Conservation (phyloP, 2,797 vertebrate genomes). For the Sandelia bainsii region DNA sequence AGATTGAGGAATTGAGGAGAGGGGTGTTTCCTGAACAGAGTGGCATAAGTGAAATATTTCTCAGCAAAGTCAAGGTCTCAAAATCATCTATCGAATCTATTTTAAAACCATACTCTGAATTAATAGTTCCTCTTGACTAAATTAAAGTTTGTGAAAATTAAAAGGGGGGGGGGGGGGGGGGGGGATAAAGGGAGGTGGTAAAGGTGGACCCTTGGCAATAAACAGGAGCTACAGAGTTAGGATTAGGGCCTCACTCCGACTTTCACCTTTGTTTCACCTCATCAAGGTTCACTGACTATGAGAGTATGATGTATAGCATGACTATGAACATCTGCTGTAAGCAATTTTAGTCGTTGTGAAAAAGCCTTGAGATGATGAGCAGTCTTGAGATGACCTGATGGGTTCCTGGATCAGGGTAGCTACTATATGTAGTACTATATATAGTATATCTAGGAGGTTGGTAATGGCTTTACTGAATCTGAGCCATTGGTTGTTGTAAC, state of each 20-base stretch:
- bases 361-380: constrained; percentile 7
- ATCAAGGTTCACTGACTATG: constrained; percentile 18
- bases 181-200: constrained; percentile 62
- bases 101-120: constrained; percentile 63
- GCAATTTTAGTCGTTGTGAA: background rate
- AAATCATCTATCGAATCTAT: constrained; percentile 44
- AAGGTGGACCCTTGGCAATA: constrained; percentile 50
- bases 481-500: constrained; percentile 1
- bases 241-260: constrained; percentile 31
- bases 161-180: constrained; percentile 58
- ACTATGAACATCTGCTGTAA: constrained; percentile 9
- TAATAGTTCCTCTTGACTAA: constrained; percentile 68
- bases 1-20: constrained; percentile 29
- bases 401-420: background rate
- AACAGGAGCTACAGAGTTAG: constrained; percentile 41
- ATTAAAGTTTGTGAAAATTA: constrained; percentile 73
- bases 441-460: constrained; percentile 1
- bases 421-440: too few species aligned
- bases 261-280: constrained; percentile 43
- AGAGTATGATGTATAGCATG: too few species aligned
- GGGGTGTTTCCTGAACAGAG: constrained; percentile 6
- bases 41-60: constrained; percentile 28
- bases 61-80: constrained; percentile 28
- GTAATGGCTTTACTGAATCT: background rate
- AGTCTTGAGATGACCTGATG: constrained; percentile 30